Percentiles rank a stretch among this genome's conserved stretches.
phyloP scores from a whole-genome alignment of 2,888 invertebrate genomes.

The Leptopilina myrica region DNA sequence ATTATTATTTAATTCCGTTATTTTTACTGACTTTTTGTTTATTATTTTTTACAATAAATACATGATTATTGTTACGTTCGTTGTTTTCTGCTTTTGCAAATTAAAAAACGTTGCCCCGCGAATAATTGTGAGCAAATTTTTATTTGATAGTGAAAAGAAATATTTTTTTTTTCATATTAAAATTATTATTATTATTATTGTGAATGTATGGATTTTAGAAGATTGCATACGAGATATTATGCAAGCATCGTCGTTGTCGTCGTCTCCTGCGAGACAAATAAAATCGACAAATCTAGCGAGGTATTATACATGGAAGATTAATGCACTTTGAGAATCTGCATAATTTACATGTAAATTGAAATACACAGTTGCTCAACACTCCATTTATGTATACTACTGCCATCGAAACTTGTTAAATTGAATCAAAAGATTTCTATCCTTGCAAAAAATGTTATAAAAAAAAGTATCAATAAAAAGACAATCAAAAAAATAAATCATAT shows the following conservation, averaged over 20 bases:
- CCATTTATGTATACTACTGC: slow-evolving; percentile 6
- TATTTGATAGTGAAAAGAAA: too few relatives aligned
- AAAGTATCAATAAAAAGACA: too few relatives aligned
- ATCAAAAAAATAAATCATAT: too few relatives aligned
- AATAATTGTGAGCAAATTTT: too few relatives aligned
- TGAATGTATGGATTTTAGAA: background rate
- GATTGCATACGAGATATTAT: slow-evolving; percentile 52
- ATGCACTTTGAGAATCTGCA: slow-evolving; percentile 63
- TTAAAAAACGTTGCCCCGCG: too few relatives aligned
- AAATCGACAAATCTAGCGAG: slow-evolving; percentile 59
- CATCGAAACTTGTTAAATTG: slow-evolving; percentile 19
- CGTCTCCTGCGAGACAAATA: slow-evolving; percentile 56
- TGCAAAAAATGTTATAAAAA: background rate
- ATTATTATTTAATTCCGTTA: too few relatives aligned
- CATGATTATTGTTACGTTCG: too few relatives aligned
- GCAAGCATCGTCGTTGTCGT: slow-evolving; percentile 46
- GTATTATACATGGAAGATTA: slow-evolving; percentile 62
- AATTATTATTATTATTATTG: background rate
- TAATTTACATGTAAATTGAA: slow-evolving; percentile 65
- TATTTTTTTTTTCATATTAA: too few relatives aligned
- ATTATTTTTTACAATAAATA: too few relatives aligned
- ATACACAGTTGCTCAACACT: slow-evolving; percentile 55
- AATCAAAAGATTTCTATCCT: background rate
- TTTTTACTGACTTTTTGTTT: too few relatives aligned
- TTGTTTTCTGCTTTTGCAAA: too few relatives aligned